A percentile compares a stretch with the other conserved stretches of the same genome.
Conservation (phyloP, 1,140 invertebrate species). For the Penaeus japonicus region DNA sequence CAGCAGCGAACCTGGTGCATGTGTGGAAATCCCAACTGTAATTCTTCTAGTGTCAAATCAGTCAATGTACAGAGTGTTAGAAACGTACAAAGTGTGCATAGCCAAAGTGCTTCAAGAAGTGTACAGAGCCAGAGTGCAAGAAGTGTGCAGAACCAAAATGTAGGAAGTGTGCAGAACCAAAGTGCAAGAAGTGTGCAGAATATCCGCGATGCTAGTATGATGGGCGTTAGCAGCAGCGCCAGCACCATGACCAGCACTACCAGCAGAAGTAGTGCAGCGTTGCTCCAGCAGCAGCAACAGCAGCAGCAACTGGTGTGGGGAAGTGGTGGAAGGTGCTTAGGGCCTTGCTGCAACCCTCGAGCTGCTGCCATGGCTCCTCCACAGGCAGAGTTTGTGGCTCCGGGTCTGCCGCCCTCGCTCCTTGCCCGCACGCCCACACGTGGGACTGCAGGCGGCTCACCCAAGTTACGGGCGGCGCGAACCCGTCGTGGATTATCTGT, state of each 20-base stretch:
- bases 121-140: conserved; percentile 37
- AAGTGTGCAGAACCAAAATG: conserved; percentile 36
- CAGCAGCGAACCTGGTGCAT: conserved; percentile 32
- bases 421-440: conserved; percentile 50
- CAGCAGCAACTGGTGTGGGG: conserved; percentile 30
- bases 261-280: background rate
- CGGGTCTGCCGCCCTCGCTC: conserved; percentile 43
- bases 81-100: conserved; percentile 45
- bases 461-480: conserved; percentile 45
- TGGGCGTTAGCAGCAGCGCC: conserved; percentile 17
- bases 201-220: conserved; percentile 31
- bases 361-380: conserved; percentile 47
- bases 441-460: conserved; percentile 47
- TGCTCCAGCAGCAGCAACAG: conserved; percentile 6
- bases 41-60: conserved; percentile 52
- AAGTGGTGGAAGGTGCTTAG: conserved; percentile 35
- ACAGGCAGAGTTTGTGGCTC: conserved; percentile 54
- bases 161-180: conserved; percentile 28
- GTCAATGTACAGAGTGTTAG: conserved; percentile 46
- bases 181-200: conserved; percentile 31
- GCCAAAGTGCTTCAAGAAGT: conserved; percentile 38
- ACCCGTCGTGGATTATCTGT: conserved; percentile 46
- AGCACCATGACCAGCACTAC: conserved; percentile 17
- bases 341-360: conserved; percentile 46
- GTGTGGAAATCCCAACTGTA: conserved; percentile 50